Evolutionary conservation across 2,888 invertebrate species (phyloP), one percentile per base, ranked within the genome.

Genomic region (Ochropacha duplaris): DNA sequence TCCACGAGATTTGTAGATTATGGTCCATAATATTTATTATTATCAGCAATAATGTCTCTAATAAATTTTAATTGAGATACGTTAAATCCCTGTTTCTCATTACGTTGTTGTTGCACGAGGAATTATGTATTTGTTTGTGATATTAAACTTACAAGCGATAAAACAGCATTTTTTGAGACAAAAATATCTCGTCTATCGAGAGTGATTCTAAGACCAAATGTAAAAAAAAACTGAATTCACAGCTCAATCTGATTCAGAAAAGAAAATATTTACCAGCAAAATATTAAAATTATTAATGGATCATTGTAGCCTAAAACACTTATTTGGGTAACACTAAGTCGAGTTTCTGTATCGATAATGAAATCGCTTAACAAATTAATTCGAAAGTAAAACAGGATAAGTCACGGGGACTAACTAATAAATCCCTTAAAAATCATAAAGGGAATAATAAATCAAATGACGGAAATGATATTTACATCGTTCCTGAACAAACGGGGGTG

Each of bases 381-480:
- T 39, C 39, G 39, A 39, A 39, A 39, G 8, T 39, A 44, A 19
- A 44, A 44, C 44, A 9, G 19, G 19, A 44, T 44, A 44, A 19
- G 44, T 44, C 44, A 44, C 44, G 16, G 16, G 16, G 44, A 8
- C 49, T 16, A 31, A 55, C 28, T 31, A 26, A 44, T 24, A n/a
- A n/a, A n/a, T 19, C 44, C 44, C 19, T 19, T 9, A 44, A 58
- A 63, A 57, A 59, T 31, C 49, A 50, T 59, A 61, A 62, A 60
- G 57, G 59, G 49, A 63, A 62, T 65, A 62, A 66, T 69, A 68
- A 71, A 75, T 71, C 61, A 59, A 61, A 44, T 54, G 63, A 58
- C 71, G 72, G 76, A 75, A 72, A 70, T 69, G 61, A 68, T 69
- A 69, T 72, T 72, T 67, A 67, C 66, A 66, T 69, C 60, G 57